Conservation (phyloP, 1,140 invertebrate species). For the silkworm (Bombyx mori) region DNA sequence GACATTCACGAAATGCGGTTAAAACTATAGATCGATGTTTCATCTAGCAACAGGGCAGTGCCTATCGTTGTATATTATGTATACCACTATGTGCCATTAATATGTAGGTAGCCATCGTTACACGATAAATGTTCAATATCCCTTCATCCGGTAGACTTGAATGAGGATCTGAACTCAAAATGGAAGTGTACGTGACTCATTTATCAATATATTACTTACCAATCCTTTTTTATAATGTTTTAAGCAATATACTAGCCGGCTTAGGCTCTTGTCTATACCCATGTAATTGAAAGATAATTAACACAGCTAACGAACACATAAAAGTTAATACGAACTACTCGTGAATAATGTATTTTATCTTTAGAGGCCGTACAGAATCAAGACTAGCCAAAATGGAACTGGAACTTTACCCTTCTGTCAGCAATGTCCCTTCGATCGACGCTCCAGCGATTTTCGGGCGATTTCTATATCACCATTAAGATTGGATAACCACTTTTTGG, state of each 20-base stretch:
- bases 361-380: background rate
- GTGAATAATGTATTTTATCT: background rate
- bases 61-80: conserved; percentile 14
- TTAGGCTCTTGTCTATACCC: conserved; percentile 20
- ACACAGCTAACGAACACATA: too few relatives aligned
- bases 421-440: conserved; percentile 56
- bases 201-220: conserved; percentile 16
- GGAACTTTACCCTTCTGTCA: conserved; percentile 68
- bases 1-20: background rate
- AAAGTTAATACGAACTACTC: background rate
- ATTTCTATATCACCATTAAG: conserved; percentile 68
- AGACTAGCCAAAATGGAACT: conserved; percentile 30
- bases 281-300: background rate
- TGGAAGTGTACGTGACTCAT: conserved; percentile 15
- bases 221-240: conserved; percentile 22
- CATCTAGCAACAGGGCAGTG: conserved; percentile 29
- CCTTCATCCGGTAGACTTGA: conserved; percentile 2
- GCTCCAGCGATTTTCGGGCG: conserved; percentile 58
- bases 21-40: conserved; percentile 23
- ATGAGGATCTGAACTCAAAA: background rate
- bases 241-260: conserved; percentile 25
- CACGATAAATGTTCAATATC: conserved; percentile 15
- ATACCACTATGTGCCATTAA: conserved; percentile 14
- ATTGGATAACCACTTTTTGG: conserved; percentile 69
- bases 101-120: conserved; percentile 8